Percentiles rank a stretch among this genome's conserved stretches.
Evolutionary conservation across 53 echinoderm and acorn worm genomes (phyloP).

Genomic region (Holothuria scabra): DNA sequence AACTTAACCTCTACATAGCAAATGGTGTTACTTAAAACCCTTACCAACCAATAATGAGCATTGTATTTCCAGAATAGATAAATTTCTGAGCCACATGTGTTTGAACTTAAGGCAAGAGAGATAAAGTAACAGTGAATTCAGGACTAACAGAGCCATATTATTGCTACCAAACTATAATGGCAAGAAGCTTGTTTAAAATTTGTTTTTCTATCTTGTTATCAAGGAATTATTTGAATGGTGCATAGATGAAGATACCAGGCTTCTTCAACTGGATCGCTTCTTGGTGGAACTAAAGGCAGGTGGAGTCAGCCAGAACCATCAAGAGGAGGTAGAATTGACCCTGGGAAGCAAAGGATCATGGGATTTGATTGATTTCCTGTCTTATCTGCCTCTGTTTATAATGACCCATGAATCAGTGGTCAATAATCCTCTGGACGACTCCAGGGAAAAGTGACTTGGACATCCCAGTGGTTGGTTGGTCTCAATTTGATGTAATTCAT

Average conservation of each 20-base stretch:
- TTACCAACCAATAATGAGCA: no score
- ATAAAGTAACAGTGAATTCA: no score
- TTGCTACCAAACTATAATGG: no score
- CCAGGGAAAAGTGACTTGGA: slow-evolving; percentile 75
- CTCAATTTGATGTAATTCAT: no score
- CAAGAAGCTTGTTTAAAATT: no score
- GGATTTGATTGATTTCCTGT: slow-evolving; percentile 89
- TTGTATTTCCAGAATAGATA: no score
- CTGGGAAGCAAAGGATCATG: slow-evolving; percentile 79
- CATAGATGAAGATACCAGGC: slow-evolving; percentile 74
- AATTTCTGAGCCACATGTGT: no score
- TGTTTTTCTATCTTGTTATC: background rate
- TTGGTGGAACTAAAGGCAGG: slow-evolving; percentile 91
- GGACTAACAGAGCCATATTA: no score
- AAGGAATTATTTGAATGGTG: slow-evolving; percentile 96
- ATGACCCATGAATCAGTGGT: slow-evolving; percentile 96
- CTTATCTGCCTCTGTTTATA: slow-evolving; percentile 89
- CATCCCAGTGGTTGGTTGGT: no score
- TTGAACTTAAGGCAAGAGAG: no score
- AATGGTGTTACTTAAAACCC: no score
- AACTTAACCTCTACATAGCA: no score
- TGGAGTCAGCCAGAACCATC: slow-evolving; percentile 89
- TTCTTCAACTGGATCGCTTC: slow-evolving; percentile 71
- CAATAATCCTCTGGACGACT: slow-evolving; percentile 76
- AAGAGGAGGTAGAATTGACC: slow-evolving; percentile 75